Base-by-base conservation (phyloP, 2,888 invertebrate genomes). In the Athetis lepigone region DNA sequence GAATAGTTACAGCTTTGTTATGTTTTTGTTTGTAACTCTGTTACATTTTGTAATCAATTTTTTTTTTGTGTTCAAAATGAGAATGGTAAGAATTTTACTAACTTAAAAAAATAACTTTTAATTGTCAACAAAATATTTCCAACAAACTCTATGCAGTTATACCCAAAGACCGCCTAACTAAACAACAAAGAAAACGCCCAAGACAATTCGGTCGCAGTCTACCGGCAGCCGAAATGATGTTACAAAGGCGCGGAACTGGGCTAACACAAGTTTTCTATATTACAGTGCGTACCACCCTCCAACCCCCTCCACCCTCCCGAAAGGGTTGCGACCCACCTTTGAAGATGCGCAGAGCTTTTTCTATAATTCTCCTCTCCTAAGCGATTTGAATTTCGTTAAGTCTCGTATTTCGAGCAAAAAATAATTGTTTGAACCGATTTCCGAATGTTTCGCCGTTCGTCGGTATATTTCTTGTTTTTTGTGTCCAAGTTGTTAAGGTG, bases 241-340 rank as follows among this genome's bases (percentile, higher is more conserved):
- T 94, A 95, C 95, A 95, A 95, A 95, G 93, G 93, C 93, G 90
- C 89, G 92, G 93, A 94, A 94, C 94, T 94, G 94, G 95, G 95
- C 94, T 95, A 95, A 95, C 94, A 95, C 94, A 94, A 95, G 94
- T 95, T 94, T 95, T 94, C 95, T 95, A 94, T 94, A 94, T 94
- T 92, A 92, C 94, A 86, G 93, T 92, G 91, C 93, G 93, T 92
- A 88, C 89, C 90, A 84, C 81, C 82, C 72, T 67, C 73, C 69
- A 55, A 54, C 67, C 56, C 73, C 76, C 77, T 77, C 68, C 49
- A 65, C 58, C 79, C 80, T 75, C 77, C 69, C 76, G 80, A 81
- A 80, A 94, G 94, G 94, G 94, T 94, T 93, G 90, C 84, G 85
- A 80, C 88, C 93, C 91, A 93, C 93, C 94, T 94, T 94, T 94